Evolutionary conservation across 2,113 vertebrate genomes (phyloP).

Genomic region (Trochalopteron elliotii): DNA sequence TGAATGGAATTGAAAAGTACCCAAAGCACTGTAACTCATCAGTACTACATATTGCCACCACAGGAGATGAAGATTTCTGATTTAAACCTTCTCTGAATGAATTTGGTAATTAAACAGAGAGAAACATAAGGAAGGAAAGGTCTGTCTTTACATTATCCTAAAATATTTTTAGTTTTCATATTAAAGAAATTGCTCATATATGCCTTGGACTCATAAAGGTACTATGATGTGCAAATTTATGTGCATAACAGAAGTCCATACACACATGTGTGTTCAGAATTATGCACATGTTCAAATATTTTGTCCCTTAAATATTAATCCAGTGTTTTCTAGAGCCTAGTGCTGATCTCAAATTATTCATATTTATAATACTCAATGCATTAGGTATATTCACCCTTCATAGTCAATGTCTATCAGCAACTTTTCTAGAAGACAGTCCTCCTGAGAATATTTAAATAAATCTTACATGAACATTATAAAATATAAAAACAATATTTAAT

Average conservation of each 20-base stretch:
- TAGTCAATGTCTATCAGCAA: neutral
- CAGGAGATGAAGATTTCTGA: neutral
- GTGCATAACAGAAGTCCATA: neutral
- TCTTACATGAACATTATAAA: neutral
- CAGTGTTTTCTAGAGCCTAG: neutral
- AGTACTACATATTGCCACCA: neutral
- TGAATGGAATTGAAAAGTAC: neutral
- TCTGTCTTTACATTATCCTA: neutral
- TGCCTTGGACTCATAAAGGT: neutral
- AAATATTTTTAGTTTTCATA: neutral
- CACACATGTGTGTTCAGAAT: fast-evolving
- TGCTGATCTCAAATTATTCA: neutral
- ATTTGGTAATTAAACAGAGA: neutral
- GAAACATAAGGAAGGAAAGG: neutral
- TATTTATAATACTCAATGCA: neutral
- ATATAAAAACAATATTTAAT: neutral
- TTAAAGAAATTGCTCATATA: neutral
- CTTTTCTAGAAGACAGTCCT: neutral
- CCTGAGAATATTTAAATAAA: neutral
- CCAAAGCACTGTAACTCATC: neutral
- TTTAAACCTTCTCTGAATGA: neutral
- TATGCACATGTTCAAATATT: neutral
- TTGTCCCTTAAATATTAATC: neutral
- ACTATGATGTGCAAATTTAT: neutral
- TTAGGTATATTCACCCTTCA: neutral